A percentile compares a stretch with the other conserved stretches of the same genome.
These are phyloP conservation scores for Gymnothorax javanicus DNA, from an alignment of 2,797 vertebrate species.

Conservation along the genomic window DNA sequence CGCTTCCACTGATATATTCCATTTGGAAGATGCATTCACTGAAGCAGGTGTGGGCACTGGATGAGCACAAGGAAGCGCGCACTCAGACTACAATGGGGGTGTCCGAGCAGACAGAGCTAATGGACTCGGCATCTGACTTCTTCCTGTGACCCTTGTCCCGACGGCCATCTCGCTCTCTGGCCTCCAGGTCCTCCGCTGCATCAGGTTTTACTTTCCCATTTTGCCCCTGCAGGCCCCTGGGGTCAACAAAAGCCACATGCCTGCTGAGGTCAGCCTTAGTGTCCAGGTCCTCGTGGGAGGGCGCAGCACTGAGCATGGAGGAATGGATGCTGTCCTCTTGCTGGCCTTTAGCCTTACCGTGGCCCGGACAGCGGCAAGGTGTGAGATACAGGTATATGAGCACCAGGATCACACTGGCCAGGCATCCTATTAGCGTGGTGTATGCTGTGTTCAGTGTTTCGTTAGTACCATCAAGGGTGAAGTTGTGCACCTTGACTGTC, in stretches of 20 bases:
- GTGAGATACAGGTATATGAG: constrained; percentile 97
- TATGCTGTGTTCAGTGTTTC: constrained; percentile 94
- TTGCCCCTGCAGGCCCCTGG: constrained; percentile 81
- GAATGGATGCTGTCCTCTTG: constrained; percentile 94
- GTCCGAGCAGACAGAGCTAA: constrained; percentile 96
- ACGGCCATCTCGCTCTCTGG: constrained; percentile 67
- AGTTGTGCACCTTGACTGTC: constrained; percentile 90
- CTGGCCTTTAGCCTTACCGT: constrained; percentile 72
- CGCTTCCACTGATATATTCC: constrained; percentile 11
- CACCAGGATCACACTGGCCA: constrained; percentile 93
- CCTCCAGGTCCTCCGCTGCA: constrained; percentile 65
- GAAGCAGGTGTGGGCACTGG: not conserved
- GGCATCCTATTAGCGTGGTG: constrained; percentile 93
- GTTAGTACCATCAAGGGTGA: constrained; percentile 76
- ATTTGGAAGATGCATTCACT: constrained; percentile 18
- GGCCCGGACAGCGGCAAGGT: constrained; percentile 83
- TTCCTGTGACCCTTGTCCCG: constrained; percentile 83
- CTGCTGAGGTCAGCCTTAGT: constrained; percentile 79
- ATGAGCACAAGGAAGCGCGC: constrained; percentile 9
- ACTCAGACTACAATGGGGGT: constrained; percentile 93
- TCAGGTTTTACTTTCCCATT: constrained; percentile 89
- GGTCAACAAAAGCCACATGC: constrained; percentile 84
- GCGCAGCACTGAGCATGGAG: constrained; percentile 91
- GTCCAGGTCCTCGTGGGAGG: constrained; percentile 80
- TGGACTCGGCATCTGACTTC: constrained; percentile 93